Percentiles rank a stretch among this genome's conserved stretches.
These are phyloP conservation scores for Phacellophora camtschatica DNA, from an alignment of 30 jellyfish, hydroid and myxozoan genomes.

Conservation along the genomic window DNA sequence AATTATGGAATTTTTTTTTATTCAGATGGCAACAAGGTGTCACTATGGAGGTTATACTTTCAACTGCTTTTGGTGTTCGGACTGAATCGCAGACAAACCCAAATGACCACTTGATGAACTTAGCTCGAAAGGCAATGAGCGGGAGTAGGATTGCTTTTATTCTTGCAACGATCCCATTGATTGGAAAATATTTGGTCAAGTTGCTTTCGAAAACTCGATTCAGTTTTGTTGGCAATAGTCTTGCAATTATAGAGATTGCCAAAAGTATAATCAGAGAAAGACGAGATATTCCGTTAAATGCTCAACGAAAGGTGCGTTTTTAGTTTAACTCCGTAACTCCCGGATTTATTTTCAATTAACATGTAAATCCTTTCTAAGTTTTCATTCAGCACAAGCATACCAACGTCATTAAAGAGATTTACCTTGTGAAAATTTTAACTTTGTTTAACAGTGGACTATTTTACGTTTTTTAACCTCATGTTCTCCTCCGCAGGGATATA, in stretches of 20 bases:
- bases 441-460: too few relatives aligned
- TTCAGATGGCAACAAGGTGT: constrained; percentile 44
- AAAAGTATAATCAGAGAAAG: constrained; percentile 24
- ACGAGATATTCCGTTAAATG: background rate
- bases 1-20: background rate
- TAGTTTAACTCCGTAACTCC: too few relatives aligned
- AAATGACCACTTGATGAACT: constrained; percentile 23
- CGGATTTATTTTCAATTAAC: too few relatives aligned
- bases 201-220: background rate
- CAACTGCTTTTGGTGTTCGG: constrained; percentile 50
- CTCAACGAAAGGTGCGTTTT: constrained; percentile 6
- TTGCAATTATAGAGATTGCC: constrained; percentile 41
- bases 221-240: background rate
- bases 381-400: too few relatives aligned
- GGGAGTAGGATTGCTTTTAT: background rate
- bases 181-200: constrained; percentile 1
- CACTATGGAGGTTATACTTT: constrained; percentile 43
- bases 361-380: too few relatives aligned
- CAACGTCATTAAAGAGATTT: too few relatives aligned
- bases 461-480: too few relatives aligned
- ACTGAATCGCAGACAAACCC: constrained; percentile 64
- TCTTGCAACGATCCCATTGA: constrained; percentile 26
- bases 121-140: constrained; percentile 27
- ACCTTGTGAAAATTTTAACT: too few relatives aligned
- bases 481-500: too few relatives aligned